Evolutionary conservation across 1,140 invertebrate species (phyloP), one percentile per base, ranked within the genome.

Genomic region (Myzus persicae): DNA sequence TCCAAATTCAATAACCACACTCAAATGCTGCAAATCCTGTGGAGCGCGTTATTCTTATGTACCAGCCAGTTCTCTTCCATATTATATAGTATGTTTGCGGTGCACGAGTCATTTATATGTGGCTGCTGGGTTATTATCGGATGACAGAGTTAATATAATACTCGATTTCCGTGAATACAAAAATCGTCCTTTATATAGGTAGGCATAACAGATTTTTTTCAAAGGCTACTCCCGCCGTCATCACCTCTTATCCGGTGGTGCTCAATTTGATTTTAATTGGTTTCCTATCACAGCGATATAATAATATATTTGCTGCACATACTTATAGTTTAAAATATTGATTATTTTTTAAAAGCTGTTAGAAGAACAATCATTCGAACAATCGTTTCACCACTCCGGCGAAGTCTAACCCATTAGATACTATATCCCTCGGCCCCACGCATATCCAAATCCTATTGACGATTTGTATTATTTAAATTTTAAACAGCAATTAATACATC

Each of bases 1-100:
- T n/a, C 91, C 67, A 82, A 92, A 92, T 92, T 92, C 91, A 92
- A 92, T 92, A 92, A 81, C 91, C 67, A 84, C 44, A 91, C n/a
- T 92, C n/a, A 36, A 40, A 92, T 48, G 44, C n/a, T 44, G 90
- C 40, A 76, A 76, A 91, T 81, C 36, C 90, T 20, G 36, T 7
- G 22, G 36, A 90, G 36, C 36, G 20, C 42, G 84, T 90, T 90
- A 59, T 91, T 40, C 54, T 44, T 46, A 46, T 48, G 46, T 85
- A 44, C 4, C 40, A 31, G 59, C 14, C 14, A 5, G 31, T 42
- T 84, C 24, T 26, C 42, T 40, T 40, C 9, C 9, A n/a, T n/a
- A 44, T 14, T 36, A 87, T 87, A 87, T 11, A n/a, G 24, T 4
- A 18, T 59, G 48, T 26, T 40, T 31, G 26, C 40, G 40, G 40